phyloP scores from a whole-genome alignment of 2,888 invertebrate species.

The Diplazon laetatorius region DNA sequence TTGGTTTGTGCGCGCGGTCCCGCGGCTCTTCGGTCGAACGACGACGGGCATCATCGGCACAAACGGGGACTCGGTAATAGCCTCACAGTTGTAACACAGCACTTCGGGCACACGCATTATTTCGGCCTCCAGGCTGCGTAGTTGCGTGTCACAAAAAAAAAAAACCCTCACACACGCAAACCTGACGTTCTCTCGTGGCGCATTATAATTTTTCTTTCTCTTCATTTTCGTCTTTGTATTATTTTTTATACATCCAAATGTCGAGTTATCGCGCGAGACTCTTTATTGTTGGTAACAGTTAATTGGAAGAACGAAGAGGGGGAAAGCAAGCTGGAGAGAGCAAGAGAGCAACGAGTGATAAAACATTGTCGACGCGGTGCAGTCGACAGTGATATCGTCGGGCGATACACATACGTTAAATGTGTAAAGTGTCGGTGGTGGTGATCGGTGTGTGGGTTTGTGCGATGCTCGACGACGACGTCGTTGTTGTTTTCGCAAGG shows the following conservation, averaged over 20 bases:
- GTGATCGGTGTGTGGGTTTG: not conserved
- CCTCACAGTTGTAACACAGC: not conserved
- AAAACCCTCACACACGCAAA: not conserved
- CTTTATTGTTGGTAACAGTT: not conserved
- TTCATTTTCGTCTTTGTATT: too few species aligned
- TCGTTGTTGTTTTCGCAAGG: slow-evolving; percentile 42
- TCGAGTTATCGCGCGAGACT: slow-evolving; percentile 4
- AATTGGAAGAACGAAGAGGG: not conserved
- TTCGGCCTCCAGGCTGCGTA: too few species aligned
- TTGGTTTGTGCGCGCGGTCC: slow-evolving; percentile 56
- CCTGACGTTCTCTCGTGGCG: not conserved
- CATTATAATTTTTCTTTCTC: too few species aligned
- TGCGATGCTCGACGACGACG: slow-evolving; percentile 16
- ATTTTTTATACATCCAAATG: not conserved
- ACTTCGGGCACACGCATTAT: not conserved
- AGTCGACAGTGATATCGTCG: slow-evolving; percentile 4
- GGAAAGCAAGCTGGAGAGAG: not conserved
- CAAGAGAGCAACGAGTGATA: slow-evolving; percentile 4
- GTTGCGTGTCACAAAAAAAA: slow-evolving; percentile 23
- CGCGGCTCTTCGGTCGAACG: slow-evolving; percentile 46
- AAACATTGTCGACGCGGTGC: slow-evolving; percentile 39
- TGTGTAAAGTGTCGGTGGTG: not conserved
- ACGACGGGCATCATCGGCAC: slow-evolving; percentile 39
- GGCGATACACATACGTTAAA: too few species aligned
- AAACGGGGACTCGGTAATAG: too few species aligned